Evolutionary conservation across 2,797 vertebrate genomes (phyloP).

Genomic region (Hybognathus amarus): DNA sequence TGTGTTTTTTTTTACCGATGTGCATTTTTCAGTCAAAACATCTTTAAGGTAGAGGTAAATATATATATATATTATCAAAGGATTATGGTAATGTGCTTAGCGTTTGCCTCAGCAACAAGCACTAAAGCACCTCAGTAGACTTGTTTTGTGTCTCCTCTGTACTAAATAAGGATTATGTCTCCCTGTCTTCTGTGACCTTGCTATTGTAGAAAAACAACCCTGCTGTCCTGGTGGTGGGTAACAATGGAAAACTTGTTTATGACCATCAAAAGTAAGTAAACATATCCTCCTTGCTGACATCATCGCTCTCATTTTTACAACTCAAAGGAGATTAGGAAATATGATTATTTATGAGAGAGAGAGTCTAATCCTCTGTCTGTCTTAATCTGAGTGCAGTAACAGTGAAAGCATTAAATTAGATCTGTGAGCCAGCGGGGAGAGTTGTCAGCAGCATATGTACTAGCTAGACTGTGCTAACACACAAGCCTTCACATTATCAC

Average conservation of each 20-base stretch:
- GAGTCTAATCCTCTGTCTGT: slow-evolving; percentile 76
- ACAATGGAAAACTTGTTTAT: slow-evolving; percentile 92
- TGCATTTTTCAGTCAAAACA: slow-evolving; percentile 23
- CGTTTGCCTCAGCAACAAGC: not conserved
- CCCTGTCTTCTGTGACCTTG: slow-evolving; percentile 28
- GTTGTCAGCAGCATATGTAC: slow-evolving; percentile 45
- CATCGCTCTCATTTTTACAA: slow-evolving; percentile 65
- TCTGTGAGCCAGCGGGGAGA: slow-evolving; percentile 57
- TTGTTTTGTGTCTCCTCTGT: not conserved
- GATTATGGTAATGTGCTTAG: slow-evolving; percentile 24
- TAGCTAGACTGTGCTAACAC: not conserved
- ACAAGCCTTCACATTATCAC: not conserved
- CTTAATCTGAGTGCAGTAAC: slow-evolving; percentile 69
- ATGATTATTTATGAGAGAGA: slow-evolving; percentile 75
- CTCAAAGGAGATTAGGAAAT: slow-evolving; percentile 78
- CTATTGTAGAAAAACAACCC: slow-evolving; percentile 96
- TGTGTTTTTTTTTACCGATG: not conserved
- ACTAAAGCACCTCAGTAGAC: slow-evolving; percentile 10
- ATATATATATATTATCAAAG: slow-evolving; percentile 1
- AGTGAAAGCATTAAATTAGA: slow-evolving; percentile 77
- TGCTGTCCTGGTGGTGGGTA: slow-evolving; percentile 88
- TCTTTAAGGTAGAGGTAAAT: slow-evolving; percentile 13
- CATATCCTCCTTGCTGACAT: slow-evolving; percentile 62
- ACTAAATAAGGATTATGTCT: slow-evolving; percentile 46
- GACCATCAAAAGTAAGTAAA: slow-evolving; percentile 96